phyloP scores from a whole-genome alignment of 2,113 vertebrate genomes.

The Leptobrachium ailaonicum region DNA sequence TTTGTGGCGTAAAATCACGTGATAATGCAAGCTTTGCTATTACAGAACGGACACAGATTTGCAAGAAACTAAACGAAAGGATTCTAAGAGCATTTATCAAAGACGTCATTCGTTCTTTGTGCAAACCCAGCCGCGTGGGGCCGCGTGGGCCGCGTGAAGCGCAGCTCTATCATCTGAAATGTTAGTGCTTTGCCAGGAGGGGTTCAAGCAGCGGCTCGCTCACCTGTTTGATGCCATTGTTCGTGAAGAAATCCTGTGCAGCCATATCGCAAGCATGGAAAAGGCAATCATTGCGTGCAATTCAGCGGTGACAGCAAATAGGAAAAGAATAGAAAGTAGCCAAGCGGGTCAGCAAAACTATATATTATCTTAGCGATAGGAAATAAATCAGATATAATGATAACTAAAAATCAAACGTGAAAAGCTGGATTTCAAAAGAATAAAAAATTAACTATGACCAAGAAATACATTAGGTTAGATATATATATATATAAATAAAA shows the following conservation, averaged over 20 bases:
- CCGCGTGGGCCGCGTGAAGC: too few species aligned
- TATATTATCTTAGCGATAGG: slow-evolving; percentile 28
- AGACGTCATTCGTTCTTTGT: too few species aligned
- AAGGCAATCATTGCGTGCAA: slow-evolving; percentile 83
- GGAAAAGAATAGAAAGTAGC: slow-evolving; percentile 49
- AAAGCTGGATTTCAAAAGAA: slow-evolving; percentile 16
- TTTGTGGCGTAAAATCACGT: too few species aligned
- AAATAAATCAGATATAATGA: neutral
- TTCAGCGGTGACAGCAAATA: slow-evolving; percentile 80
- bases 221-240: slow-evolving; percentile 97
- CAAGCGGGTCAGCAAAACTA: slow-evolving; percentile 52
- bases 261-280: slow-evolving; percentile 94
- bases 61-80: too few species aligned
- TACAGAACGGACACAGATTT: too few species aligned
- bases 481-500: too few species aligned
- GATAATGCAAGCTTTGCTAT: too few species aligned
- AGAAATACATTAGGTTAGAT: too few species aligned
- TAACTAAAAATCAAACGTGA: neutral
- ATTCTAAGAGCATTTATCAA: too few species aligned
- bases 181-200: slow-evolving; percentile 5
- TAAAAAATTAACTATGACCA: neutral
- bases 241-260: slow-evolving; percentile 96
- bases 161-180: neutral
- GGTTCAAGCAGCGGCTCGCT: slow-evolving; percentile 64
- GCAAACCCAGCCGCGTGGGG: too few species aligned